These are phyloP conservation scores for Cisticola juncidis DNA, from an alignment of 2,113 vertebrate species.

Conservation along the genomic window DNA sequence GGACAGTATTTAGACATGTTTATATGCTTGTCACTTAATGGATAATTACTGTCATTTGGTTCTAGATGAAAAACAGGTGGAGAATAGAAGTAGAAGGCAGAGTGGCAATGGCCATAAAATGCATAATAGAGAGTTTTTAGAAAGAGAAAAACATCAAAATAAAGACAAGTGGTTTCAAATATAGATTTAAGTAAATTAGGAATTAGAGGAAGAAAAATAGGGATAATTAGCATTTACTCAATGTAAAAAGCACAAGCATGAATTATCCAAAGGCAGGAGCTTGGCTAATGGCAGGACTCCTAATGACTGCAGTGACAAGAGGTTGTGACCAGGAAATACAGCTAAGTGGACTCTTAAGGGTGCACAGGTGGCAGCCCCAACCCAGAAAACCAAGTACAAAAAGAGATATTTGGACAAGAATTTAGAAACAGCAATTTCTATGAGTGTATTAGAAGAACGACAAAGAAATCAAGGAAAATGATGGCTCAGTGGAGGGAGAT, in stretches of 20 bases:
- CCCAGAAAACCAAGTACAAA: not conserved
- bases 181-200: not conserved
- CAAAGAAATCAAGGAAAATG: not conserved
- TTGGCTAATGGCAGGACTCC: not conserved
- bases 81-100: not conserved
- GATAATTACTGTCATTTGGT: not conserved
- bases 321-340: not conserved
- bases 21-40: not conserved
- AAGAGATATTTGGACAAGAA: not conserved
- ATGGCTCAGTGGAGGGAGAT: not conserved
- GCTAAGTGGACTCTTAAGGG: not conserved
- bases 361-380: rapidly evolving
- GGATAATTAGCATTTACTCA: not conserved
- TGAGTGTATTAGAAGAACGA: not conserved
- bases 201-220: not conserved
- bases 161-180: not conserved
- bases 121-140: not conserved
- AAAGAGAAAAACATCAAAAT: not conserved
- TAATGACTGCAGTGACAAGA: not conserved
- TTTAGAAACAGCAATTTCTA: not conserved
- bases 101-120: not conserved
- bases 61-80: not conserved
- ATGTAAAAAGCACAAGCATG: rapidly evolving
- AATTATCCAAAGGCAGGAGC: not conserved
- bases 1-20: not conserved